Conservation (phyloP, 53 echinoderm and acorn worm species). For the Antedon mediterranea region DNA sequence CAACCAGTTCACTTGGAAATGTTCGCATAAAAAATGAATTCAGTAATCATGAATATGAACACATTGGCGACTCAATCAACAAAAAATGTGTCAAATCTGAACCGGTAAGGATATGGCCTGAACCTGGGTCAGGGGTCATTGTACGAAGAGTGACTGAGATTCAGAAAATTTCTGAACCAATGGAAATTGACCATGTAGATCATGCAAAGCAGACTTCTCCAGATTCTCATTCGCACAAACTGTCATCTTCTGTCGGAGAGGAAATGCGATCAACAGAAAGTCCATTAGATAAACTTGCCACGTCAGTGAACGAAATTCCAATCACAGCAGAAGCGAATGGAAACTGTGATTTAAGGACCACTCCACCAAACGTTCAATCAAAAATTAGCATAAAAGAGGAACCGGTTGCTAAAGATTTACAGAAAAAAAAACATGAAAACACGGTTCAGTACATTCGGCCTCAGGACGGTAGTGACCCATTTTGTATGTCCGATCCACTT, state of each 20-base stretch:
- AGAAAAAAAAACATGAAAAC: background rate
- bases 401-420: background rate
- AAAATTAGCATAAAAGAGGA: background rate
- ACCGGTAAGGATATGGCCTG: background rate
- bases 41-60: background rate
- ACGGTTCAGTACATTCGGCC: background rate
- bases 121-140: background rate
- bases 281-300: background rate
- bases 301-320: background rate
- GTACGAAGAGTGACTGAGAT: background rate
- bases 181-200: background rate
- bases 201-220: background rate
- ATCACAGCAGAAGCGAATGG: background rate
- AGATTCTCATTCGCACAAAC: background rate
- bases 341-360: background rate
- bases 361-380: background rate
- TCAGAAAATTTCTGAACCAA: background rate
- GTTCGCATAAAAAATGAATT: background rate
- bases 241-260: background rate
- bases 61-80: background rate
- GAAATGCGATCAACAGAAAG: background rate
- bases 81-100: background rate
- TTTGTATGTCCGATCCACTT: slow-evolving; percentile 19
- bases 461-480: background rate
- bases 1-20: background rate